phyloP scores from a whole-genome alignment of 2,888 invertebrate genomes.

The Litoditis marina region DNA sequence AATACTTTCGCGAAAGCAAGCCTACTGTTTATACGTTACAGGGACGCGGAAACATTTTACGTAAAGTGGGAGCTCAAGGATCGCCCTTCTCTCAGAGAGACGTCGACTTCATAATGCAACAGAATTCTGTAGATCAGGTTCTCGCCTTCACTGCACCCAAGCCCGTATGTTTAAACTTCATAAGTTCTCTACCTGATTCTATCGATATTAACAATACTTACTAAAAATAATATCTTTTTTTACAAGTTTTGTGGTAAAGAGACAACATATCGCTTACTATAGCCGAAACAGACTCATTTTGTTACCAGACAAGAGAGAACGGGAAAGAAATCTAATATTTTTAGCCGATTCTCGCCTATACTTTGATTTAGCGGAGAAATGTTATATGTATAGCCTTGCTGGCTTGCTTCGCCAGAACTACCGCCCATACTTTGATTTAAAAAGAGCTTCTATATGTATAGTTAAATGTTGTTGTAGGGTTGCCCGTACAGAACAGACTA shows the following conservation, averaged over 20 bases:
- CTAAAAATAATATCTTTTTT: too few relatives aligned
- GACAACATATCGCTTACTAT: too few relatives aligned
- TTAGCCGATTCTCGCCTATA: too few relatives aligned
- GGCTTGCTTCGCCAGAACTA: not conserved
- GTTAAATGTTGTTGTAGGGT: constrained; percentile 18
- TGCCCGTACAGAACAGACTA: constrained; percentile 46
- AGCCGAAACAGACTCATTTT: too few relatives aligned
- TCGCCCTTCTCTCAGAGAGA: constrained; percentile 35
- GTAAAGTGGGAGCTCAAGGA: constrained; percentile 46
- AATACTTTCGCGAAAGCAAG: not conserved
- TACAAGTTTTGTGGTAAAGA: too few relatives aligned
- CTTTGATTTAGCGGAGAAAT: not conserved
- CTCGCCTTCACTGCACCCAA: constrained; percentile 53
- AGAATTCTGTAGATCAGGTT: constrained; percentile 48
- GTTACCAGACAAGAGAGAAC: too few relatives aligned
- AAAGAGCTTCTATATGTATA: not conserved
- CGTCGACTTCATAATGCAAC: constrained; percentile 44
- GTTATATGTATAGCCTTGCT: not conserved
- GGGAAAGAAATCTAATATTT: too few relatives aligned
- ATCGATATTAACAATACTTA: too few relatives aligned
- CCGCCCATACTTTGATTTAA: not conserved
- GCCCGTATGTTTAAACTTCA: constrained; percentile 21
- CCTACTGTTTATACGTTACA: constrained; percentile 7
- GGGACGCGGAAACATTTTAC: constrained; percentile 32
- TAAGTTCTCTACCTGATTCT: too few relatives aligned